Conservation (phyloP, 2,888 invertebrate species). For the Alentia gelatinosa region DNA sequence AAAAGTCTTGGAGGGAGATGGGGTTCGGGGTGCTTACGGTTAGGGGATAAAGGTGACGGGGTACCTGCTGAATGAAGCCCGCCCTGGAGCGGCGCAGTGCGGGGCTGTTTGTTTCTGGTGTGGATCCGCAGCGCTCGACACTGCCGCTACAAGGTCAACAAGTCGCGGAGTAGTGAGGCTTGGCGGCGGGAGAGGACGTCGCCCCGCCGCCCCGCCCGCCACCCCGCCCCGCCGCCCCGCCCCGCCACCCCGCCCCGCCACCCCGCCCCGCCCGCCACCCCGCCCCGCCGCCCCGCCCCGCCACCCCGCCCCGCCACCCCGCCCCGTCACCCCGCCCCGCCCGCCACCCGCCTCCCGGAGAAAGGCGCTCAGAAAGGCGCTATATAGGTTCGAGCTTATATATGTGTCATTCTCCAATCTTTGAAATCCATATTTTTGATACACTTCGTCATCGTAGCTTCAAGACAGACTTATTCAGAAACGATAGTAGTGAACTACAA, state of each 20-base stretch:
- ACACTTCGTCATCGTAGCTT: too few species aligned
- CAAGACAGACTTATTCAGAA: too few species aligned
- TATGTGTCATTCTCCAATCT: too few species aligned
- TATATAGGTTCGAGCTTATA: too few species aligned
- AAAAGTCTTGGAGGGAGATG: background rate
- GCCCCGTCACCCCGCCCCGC: too few species aligned
- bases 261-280: background rate
- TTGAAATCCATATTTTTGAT: too few species aligned
- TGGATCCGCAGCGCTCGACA: background rate
- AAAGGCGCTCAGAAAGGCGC: too few species aligned
- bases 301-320: background rate
- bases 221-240: background rate
- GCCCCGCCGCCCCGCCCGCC: background rate
- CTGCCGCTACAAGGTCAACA: background rate
- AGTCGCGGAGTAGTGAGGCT: background rate
- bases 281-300: background rate
- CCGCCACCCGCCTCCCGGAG: too few species aligned
- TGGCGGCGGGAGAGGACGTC: too few species aligned
- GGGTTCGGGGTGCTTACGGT: background rate
- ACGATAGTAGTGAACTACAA: too few species aligned
- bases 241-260: background rate
- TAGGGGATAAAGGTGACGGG: background rate
- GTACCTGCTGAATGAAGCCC: background rate
- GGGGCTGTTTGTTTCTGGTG: too few species aligned
- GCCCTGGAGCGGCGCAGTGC: too few species aligned